Evolutionary conservation across 2,797 vertebrate species (phyloP).

Genomic region (Arremon brunneinucha): DNA sequence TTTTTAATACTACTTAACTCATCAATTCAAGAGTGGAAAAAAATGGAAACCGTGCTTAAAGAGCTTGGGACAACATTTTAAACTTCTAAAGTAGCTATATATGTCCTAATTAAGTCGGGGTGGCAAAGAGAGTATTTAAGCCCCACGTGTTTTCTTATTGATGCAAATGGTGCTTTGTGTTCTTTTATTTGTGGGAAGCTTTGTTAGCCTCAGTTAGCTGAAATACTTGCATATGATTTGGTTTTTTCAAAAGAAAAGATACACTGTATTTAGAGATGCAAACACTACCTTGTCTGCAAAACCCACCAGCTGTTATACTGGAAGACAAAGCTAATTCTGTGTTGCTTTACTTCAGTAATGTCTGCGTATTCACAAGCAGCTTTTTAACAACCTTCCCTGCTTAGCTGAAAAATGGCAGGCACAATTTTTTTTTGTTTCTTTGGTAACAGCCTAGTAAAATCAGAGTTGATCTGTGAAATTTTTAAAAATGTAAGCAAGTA

Average conservation of each 20-base stretch:
- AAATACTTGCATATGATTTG: slow-evolving; percentile 53
- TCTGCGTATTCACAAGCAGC: background rate
- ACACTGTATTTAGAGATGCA: slow-evolving; percentile 52
- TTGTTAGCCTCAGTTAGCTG: slow-evolving; percentile 41
- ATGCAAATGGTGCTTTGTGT: slow-evolving; percentile 43
- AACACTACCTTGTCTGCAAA: slow-evolving; percentile 47
- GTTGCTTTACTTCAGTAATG: background rate
- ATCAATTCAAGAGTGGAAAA: background rate
- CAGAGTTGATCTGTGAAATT: background rate
- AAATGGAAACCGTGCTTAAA: background rate
- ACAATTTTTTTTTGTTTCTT: background rate
- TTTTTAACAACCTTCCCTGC: background rate
- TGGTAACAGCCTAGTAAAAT: background rate
- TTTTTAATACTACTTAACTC: background rate
- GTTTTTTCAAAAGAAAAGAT: slow-evolving; percentile 32
- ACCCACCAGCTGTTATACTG: slow-evolving; percentile 17
- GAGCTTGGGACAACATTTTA: background rate
- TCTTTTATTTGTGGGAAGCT: slow-evolving; percentile 39
- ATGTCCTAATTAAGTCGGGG: slow-evolving; percentile 7
- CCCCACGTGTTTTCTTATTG: background rate
- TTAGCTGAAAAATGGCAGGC: background rate
- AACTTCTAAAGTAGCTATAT: background rate
- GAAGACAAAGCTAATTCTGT: slow-evolving; percentile 40
- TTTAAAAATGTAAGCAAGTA: background rate
- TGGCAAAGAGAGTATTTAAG: slow-evolving; percentile 2